These are phyloP conservation scores for Abrostola triplasia DNA, from an alignment of 2,888 invertebrate species.

Conservation along the genomic window DNA sequence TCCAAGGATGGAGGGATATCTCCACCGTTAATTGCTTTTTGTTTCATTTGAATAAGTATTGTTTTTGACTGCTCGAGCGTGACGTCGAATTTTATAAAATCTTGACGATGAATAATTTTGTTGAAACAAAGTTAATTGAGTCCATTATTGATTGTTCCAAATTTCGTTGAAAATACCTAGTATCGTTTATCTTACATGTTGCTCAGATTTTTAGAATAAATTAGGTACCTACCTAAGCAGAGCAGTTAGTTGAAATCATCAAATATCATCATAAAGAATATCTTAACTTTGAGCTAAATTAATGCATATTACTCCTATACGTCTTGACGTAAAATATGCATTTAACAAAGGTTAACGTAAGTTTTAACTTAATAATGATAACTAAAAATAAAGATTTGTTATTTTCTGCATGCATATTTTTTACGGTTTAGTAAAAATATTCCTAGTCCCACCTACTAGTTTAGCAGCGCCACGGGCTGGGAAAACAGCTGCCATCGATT, in stretches of 20 bases:
- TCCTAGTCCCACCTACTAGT: constrained; percentile 8
- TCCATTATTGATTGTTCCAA: constrained; percentile 70
- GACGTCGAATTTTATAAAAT: constrained; percentile 81
- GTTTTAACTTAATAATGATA: no score
- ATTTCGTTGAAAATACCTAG: constrained; percentile 52
- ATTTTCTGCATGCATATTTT: neutral
- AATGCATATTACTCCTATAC: no score
- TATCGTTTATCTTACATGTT: constrained; percentile 36
- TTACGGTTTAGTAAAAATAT: constrained; percentile 1
- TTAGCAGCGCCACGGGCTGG: constrained; percentile 6
- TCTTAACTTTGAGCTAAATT: no score
- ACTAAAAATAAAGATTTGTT: no score
- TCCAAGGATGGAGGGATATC: constrained; percentile 85
- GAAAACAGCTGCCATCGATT: constrained; percentile 24
- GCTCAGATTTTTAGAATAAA: constrained; percentile 31
- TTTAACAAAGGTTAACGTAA: no score
- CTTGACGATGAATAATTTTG: constrained; percentile 82
- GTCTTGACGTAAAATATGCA: no score
- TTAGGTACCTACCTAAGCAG: constrained; percentile 11
- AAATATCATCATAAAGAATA: no score
- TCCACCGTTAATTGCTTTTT: constrained; percentile 87
- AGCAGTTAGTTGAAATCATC: neutral
- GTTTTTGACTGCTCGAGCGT: constrained; percentile 87
- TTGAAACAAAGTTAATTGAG: constrained; percentile 76
- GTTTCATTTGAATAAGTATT: constrained; percentile 89